phyloP scores from a whole-genome alignment of 2,888 invertebrate species.

The Eutolmus rufibarbis region DNA sequence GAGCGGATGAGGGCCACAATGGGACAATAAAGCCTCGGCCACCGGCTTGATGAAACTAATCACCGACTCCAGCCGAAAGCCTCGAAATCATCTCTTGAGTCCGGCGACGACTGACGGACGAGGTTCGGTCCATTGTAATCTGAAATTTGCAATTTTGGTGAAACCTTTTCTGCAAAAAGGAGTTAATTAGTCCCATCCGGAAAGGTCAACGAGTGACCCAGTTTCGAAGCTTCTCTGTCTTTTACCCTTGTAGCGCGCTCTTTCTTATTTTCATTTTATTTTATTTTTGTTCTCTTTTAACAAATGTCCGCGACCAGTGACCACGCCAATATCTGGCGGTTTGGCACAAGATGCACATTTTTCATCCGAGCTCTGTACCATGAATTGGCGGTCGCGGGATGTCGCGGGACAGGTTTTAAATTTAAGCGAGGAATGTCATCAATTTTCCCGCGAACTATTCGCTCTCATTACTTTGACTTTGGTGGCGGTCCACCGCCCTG shows the following conservation, averaged over 20 bases:
- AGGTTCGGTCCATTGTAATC: background rate
- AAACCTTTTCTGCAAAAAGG: background rate
- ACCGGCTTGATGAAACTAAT: background rate
- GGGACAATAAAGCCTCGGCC: background rate
- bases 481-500: background rate
- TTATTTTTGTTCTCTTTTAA: background rate
- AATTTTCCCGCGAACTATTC: background rate
- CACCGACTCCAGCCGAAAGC: background rate
- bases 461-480: constrained; percentile 17
- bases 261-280: background rate
- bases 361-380: background rate
- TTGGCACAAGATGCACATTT: background rate
- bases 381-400: background rate
- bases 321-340: background rate
- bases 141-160: background rate
- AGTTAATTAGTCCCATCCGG: background rate
- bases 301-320: background rate
- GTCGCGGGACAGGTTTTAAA: background rate
- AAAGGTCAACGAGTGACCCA: background rate
- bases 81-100: background rate
- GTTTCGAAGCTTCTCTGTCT: background rate
- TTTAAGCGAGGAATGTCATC: background rate
- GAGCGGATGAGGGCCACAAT: background rate
- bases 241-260: background rate
- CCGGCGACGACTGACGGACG: background rate